A percentile compares a stretch with the other conserved stretches of the same genome.
Evolutionary conservation across 2,113 vertebrate species (phyloP).

Genomic region (Poecilia latipinna): DNA sequence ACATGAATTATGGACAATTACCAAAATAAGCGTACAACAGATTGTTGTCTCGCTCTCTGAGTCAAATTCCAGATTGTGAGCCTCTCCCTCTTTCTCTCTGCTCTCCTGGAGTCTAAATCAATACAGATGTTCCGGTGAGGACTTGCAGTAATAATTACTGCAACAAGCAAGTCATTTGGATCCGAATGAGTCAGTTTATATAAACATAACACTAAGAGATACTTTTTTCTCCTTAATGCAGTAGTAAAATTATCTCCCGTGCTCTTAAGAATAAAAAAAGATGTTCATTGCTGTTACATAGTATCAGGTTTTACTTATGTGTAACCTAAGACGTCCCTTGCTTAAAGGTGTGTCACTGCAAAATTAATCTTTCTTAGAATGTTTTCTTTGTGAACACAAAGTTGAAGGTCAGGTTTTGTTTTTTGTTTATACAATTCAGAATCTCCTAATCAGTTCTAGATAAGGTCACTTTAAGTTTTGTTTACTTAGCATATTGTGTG

Average conservation of each 20-base stretch:
- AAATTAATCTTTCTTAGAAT: background rate
- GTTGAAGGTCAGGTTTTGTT: background rate
- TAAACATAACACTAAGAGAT: slow-evolving; percentile 72
- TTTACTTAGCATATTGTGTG: background rate
- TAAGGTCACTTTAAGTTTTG: background rate
- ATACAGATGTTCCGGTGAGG: slow-evolving; percentile 83
- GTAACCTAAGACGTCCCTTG: slow-evolving; percentile 34
- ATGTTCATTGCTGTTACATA: slow-evolving; percentile 52
- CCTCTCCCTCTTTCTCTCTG: slow-evolving; percentile 61
- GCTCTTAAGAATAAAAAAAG: slow-evolving; percentile 44
- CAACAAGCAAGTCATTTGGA: slow-evolving; percentile 82
- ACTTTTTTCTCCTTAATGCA: slow-evolving; percentile 68
- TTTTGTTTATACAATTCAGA: background rate
- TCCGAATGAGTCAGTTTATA: slow-evolving; percentile 76
- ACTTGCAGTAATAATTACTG: slow-evolving; percentile 78
- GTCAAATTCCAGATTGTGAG: slow-evolving; percentile 77
- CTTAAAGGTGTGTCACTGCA: slow-evolving; percentile 26
- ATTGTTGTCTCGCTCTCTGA: slow-evolving; percentile 73
- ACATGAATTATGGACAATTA: slow-evolving; percentile 79
- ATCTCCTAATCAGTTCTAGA: slow-evolving; percentile 8
- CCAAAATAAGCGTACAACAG: slow-evolving; percentile 78
- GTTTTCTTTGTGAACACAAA: slow-evolving; percentile 3
- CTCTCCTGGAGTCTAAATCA: slow-evolving; percentile 72
- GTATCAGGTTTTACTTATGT: slow-evolving; percentile 45
- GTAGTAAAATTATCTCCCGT: slow-evolving; percentile 56